Base-by-base conservation (phyloP, 2,888 invertebrate genomes). In the Amiota minor region DNA sequence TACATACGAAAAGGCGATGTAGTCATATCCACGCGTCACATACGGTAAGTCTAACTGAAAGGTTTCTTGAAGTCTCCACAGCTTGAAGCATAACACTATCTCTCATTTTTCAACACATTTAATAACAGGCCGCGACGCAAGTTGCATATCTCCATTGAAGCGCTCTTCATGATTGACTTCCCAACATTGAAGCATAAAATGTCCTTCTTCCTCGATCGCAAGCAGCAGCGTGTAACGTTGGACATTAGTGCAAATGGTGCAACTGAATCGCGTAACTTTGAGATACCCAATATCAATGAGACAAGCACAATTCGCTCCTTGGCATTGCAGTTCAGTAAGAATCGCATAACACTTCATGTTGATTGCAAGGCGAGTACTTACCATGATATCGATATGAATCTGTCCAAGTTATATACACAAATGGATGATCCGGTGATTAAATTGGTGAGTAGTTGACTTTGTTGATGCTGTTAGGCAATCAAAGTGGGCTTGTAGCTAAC, bases 121-220 rank as follows among this genome's bases (percentile, higher is more conserved):
- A 9, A 35, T 35, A 14, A 11, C 72, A 89, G 90, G 74, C 90
- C 90, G 0, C 88, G 90, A 0, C 88, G 90, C 72, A 90, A 90
- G 78, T 71, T 89, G 70, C 89, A 90, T 75, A 90, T 90, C 72
- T 88, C 89, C 8, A 89, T 90, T 69, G 90, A 90, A 76, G 90
- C 90, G 0, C 81, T 90, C n/a, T 90, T 90, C 69, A 89, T 90
- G 89, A 90, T 90, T 70, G 90, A 90, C 74, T 90, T 90, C 71
- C 90, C 90, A 72, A 88, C 87, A 69, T 73, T 89, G 49, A 90
- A 90, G 77, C 89, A 90, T 67, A 89, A 90, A 82, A 89, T 90
- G 86, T 89, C 90, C 65, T 90, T 90, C 77, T 90, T 89, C 75
- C 80, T 90, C 82, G 90, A 90, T 78, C 89, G 90, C 46, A 90